Base-by-base conservation (phyloP, 2,888 invertebrate species). In the Hyalella azteca region DNA sequence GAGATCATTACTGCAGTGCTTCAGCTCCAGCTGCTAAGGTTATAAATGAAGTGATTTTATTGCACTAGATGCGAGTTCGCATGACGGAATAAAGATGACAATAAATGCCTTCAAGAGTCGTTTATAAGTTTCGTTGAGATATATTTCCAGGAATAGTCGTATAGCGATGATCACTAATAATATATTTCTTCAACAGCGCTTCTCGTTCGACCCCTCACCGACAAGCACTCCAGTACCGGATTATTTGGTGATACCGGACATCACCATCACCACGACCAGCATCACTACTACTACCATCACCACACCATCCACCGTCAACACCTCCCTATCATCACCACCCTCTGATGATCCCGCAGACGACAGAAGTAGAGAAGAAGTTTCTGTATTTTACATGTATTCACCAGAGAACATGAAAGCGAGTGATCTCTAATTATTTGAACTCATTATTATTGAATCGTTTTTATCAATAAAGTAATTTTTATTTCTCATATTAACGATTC, bases 241-340 rank as follows among this genome's bases (percentile, higher is more conserved):
- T 26, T 54, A 13, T 29, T 54, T 54, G 29, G 54, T 54, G 26
- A 54, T 54, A 11, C 54, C 54, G 29, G 26, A 54, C 54, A 54
- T 54, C 54, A 54, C 54, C 26, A 54, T 54, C 54, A 54, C 54
- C 54, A 54, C 54, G 9, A 54, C 54, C 26, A 54, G 26, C 54
- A 19, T 54, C 22, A 54, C 54, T 29, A 26, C 54, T 9, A 54
- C 54, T 54, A 26, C 54, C 54, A 26, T 54, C 54, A 54, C 54
- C 0, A 54, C 54, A 2, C 54, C 54, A 9, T 54, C 54, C 54
- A 54, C 54, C 54, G 54, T 54, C 54, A 26, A 54, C 54, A 54
- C 54, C 3, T 54, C 54, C 11, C 22, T 54, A 29, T 54, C 54
- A 54, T 54, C 54, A 1, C 54, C 54, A 2, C 54, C 54, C 1